A percentile compares a stretch with the other conserved stretches of the same genome.
These are phyloP conservation scores for Polia nebulosa DNA, from an alignment of 2,888 invertebrate genomes.

Conservation along the genomic window DNA sequence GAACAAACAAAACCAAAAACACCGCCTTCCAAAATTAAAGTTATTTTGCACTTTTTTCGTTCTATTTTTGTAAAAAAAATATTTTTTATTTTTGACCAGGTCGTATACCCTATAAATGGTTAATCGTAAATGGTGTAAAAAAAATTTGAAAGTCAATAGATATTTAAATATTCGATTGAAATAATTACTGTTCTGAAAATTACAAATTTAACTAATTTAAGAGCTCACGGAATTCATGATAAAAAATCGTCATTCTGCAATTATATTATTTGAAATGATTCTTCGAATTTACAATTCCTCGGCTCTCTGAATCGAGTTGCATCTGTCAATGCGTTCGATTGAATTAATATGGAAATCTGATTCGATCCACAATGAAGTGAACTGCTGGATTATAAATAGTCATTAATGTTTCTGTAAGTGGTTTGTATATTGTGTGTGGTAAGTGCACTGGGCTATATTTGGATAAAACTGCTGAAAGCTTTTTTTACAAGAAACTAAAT, in stretches of 20 bases:
- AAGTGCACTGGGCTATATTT: background rate
- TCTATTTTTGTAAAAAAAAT: too few relatives aligned
- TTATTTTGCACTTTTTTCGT: too few relatives aligned
- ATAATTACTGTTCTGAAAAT: background rate
- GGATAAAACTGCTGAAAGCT: too few relatives aligned
- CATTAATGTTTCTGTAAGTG: constrained; percentile 5
- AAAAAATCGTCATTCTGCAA: background rate
- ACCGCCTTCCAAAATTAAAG: too few relatives aligned
- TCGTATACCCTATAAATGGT: too few relatives aligned
- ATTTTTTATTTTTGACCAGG: too few relatives aligned
- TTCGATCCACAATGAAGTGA: constrained; percentile 12
- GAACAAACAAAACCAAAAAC: too few relatives aligned
- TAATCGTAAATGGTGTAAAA: background rate
- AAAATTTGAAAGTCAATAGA: background rate
- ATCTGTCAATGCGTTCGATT: constrained; percentile 13
- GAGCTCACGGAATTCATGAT: background rate
- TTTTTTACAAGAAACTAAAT: too few relatives aligned
- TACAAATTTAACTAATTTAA: background rate
- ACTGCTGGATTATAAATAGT: constrained; percentile 10
- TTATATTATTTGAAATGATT: background rate
- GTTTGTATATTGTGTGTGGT: background rate
- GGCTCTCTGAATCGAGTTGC: constrained; percentile 3
- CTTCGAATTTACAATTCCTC: background rate
- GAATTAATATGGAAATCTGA: constrained; percentile 31
- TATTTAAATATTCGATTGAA: background rate